Conservation (phyloP, 1,140 invertebrate species). For the Drosophila willistoni region DNA sequence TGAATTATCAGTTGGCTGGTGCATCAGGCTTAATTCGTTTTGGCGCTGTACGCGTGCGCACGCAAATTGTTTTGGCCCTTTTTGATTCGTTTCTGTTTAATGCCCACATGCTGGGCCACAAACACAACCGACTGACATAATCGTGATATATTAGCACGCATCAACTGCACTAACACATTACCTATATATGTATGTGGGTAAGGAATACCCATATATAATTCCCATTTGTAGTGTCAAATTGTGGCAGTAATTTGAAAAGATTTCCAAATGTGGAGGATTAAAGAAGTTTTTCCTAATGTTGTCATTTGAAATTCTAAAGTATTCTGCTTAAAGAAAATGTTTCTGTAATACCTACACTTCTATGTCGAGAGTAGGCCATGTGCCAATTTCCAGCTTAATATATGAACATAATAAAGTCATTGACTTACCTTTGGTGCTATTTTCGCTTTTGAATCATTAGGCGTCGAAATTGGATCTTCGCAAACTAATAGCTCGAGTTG, state of each 20-base stretch:
- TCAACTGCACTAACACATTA: background rate
- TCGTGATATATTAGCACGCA: slow-evolving; percentile 79
- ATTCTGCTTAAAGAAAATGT: too few species aligned
- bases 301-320: background rate
- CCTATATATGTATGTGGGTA: background rate
- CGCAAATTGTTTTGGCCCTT: slow-evolving; percentile 46
- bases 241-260: too few species aligned
- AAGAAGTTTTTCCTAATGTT: background rate
- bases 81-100: background rate
- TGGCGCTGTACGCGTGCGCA: slow-evolving; percentile 80
- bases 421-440: too few species aligned
- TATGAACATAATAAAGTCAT: too few species aligned
- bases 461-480: too few species aligned
- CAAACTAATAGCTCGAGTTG: too few species aligned
- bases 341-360: too few species aligned
- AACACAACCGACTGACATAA: slow-evolving; percentile 78
- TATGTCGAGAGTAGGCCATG: too few species aligned
- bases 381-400: too few species aligned
- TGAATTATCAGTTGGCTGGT: slow-evolving; percentile 76
- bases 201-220: background rate
- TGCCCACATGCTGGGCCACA: slow-evolving; percentile 60
- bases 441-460: too few species aligned
- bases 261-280: background rate
- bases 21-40: slow-evolving; percentile 79
- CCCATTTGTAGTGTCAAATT: background rate